phyloP scores from a whole-genome alignment of 2,797 vertebrate genomes.

The Sorex maritimensis region DNA sequence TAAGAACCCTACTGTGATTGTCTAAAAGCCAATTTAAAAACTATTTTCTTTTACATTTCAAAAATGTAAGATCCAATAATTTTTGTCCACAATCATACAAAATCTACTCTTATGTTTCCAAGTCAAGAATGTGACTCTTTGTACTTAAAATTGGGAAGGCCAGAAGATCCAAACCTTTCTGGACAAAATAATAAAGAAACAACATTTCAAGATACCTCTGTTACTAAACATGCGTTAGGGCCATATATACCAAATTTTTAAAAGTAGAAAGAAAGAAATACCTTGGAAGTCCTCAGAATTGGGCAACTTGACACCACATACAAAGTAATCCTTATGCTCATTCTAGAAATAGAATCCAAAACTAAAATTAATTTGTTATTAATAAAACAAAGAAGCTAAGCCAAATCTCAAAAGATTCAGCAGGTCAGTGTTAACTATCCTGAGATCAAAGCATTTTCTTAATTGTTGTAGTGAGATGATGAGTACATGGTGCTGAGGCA shows the following conservation, averaged over 20 bases:
- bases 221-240: neutral
- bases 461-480: neutral
- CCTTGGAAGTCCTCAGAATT: conserved; percentile 99
- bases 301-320: conserved; percentile 98
- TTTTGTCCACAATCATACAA: conserved; percentile 30
- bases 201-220: conserved; percentile 15
- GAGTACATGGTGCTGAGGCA: neutral
- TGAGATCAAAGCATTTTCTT: neutral
- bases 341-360: conserved; percentile 92
- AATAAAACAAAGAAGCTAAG: conserved; percentile 65
- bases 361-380: conserved; percentile 77
- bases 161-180: conserved; percentile 11
- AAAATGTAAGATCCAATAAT: conserved; percentile 27
- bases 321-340: conserved; percentile 97
- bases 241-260: conserved; percentile 34
- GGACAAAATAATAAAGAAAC: conserved; percentile 50
- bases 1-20: conserved; percentile 36
- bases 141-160: neutral
- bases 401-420: conserved; percentile 45
- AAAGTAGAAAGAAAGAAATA: conserved; percentile 88
- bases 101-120: conserved; percentile 35
- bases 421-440: neutral
- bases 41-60: conserved; percentile 60
- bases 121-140: neutral
- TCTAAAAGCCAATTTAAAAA: conserved; percentile 45